Evolutionary conservation across 2,113 vertebrate species (phyloP), one percentile per base, ranked within the genome.

Genomic region (Hydrochoerus hydrochaeris): DNA sequence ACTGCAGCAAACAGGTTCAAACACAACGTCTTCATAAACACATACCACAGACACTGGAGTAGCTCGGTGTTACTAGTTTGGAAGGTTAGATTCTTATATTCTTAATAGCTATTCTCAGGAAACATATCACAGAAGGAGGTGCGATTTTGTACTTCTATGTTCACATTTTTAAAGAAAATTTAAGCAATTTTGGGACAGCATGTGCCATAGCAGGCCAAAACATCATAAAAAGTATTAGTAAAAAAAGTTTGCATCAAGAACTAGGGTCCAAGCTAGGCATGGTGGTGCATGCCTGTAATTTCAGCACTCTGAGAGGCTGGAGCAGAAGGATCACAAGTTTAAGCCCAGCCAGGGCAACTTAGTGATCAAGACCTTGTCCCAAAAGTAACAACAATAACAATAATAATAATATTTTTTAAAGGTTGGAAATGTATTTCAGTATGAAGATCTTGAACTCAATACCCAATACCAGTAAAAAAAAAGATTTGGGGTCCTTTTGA

Each of bases 111-210:
- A 44, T 97, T 97, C 88, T 96, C 94, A 90, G 75, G 63, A 96
- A 97, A 91, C 93, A 93, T 35, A 77, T 54, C 86, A 13, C 38
- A 89, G 95, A 93, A 19, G 24, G 89, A 97, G 92, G 95, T 69
- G 7, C 60, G 44, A 78, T 88, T 96, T 96, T 58, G 82, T 24
- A 86, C 73, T 60, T 95, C 63, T 83, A 94, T 96, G 73, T 71
- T 96, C 91, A 78, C 46, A 49, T 84, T 92, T 94, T 88, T 78
- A 73, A 0, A 94, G 93, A 32, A 62, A 14, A 75, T 95, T 80
- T 97, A 94, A 95, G 98, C 97, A 98, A 97, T 94, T 89, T 97
- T 98, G 94, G 83, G 93, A 75, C 60, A 73, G 65, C 71, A 65
- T 81, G 1, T 35, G 86, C 38, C 80, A 52, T 3, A 85, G 92